Evolutionary conservation across 2,888 invertebrate species (phyloP), one percentile per base, ranked within the genome.

Genomic region (Meta bourneti): DNA sequence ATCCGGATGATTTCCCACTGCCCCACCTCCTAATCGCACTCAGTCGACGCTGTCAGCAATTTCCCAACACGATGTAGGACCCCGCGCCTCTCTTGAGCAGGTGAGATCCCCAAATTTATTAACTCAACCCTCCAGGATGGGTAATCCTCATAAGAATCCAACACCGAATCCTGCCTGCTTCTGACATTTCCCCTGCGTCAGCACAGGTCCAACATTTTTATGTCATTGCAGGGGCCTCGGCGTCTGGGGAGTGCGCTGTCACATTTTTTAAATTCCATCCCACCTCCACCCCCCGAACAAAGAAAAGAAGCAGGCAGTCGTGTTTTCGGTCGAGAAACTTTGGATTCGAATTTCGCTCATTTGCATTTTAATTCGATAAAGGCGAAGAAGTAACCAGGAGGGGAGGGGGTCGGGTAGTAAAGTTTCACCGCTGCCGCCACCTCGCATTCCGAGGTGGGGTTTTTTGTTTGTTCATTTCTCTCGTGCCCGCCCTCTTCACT

Each of bases 311-410:
- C 80, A 20, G 54, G 72, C 75, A 34, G 77, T 70, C 89, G 79
- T 84, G 89, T 90, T 90, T 83, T 90, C 89, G 89, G 78, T 84
- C 72, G 71, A 84, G 83, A 84, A 90, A 86, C 86, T 87, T 87
- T 74, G 80, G 86, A 78, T 91, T 85, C 89, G 83, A 82, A 87
- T 86, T 61, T 83, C 72, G 48, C 91, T 91, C 91, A 91, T 91
- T 87, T 91, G 86, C 91, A 91, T 91, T 91, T 91, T 91, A 91
- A 91, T 88, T 91, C 91, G 91, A 91, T 91, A 91, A 91, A 87
- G 82, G 34, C 77, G 52, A 19, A 72, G 87, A 74, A 79, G 72
- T 79, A 72, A 11, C 51, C 13, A 16, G 16, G 61, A 11, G 72
- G 52, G 48, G 61, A 54, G 80, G 16, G 51, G 51, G 13, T 52